Base-by-base conservation (phyloP, 2,888 invertebrate genomes). In the Microctonus hyperodae region DNA sequence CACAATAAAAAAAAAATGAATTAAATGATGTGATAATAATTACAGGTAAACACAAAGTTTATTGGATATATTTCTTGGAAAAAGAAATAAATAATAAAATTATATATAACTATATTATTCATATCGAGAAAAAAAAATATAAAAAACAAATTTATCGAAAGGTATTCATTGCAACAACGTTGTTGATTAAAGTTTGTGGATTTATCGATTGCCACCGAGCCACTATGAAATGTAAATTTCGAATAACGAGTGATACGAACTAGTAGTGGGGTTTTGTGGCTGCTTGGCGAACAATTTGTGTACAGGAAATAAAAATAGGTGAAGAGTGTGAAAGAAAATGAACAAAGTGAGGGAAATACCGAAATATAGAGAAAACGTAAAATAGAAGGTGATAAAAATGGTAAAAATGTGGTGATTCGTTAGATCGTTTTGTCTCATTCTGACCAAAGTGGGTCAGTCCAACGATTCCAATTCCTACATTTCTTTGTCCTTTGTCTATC, bases 211-310 rank as follows among this genome's bases (percentile, higher is more conserved):
- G n/a, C n/a, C n/a, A n/a, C 28, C 28, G 3, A 28, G 3, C 7
- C 28, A 28, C 28, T 28, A 28, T 28, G 28, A 28, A 28, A 71
- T 71, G 72, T 71, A 71, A 71, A 71, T 70, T 67, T 63, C 62
- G 62, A 70, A 70, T 69, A 71, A 72, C 71, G 67, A 70, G 70
- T 61, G 61, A 60, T 56, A 33, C 20, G 16, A 44, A 44, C 16
- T 44, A 16, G 44, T 44, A n/a, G 44, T 16, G 16, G 6, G 2
- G 9, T 3, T 44, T 7, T 7, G 9, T 44, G 44, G 44, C 16
- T 44, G 44, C 16, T 44, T 20, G 44, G 20, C 44, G 11, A n/a
- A 48, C 44, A 44, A 59, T 51, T 50, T 16, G 33, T 16, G 33
- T 16, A 55, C 22, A 10, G 33, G 33, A 33, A 55, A 20, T 16